Percentiles rank a stretch among this genome's conserved stretches.
phyloP scores from a whole-genome alignment of 2,113 vertebrate species.

The Caretta caretta region DNA sequence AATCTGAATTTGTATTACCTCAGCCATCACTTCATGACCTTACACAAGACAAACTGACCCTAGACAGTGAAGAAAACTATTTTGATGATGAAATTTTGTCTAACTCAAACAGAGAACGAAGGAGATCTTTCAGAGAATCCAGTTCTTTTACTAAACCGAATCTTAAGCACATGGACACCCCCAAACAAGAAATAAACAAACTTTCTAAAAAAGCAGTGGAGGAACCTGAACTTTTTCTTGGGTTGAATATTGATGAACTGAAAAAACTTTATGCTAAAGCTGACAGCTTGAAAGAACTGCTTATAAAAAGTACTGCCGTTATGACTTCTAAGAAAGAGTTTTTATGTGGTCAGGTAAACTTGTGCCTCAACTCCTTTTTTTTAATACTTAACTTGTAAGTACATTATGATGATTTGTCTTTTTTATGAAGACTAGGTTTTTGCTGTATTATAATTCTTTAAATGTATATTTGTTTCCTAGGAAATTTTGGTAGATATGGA shows the following conservation, averaged over 20 bases:
- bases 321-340: conserved; percentile 62
- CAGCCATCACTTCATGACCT: conserved; percentile 97
- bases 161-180: conserved; percentile 84
- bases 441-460: background rate
- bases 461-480: conserved; percentile 73
- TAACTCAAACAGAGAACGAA: conserved; percentile 77
- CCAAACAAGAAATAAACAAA: conserved; percentile 82
- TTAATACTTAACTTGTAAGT: background rate
- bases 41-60: conserved; percentile 94
- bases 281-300: conserved; percentile 84
- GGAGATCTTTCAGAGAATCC: conserved; percentile 91
- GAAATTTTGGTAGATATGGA: conserved; percentile 86
- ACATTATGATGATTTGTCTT: background rate
- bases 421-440: background rate
- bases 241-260: conserved; percentile 89
- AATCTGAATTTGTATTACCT: conserved; percentile 84
- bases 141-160: conserved; percentile 94
- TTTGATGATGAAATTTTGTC: conserved; percentile 85
- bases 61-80: conserved; percentile 90
- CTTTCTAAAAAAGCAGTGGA: conserved; percentile 68
- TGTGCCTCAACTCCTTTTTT: background rate
- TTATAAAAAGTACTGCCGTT: conserved; percentile 78
- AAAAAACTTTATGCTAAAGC: conserved; percentile 83
- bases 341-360: conserved; percentile 79
- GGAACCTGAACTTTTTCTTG: conserved; percentile 86